Evolutionary conservation across 2,888 invertebrate species (phyloP), one percentile per base, ranked within the genome.

Genomic region (Yponomeuta sedellus): DNA sequence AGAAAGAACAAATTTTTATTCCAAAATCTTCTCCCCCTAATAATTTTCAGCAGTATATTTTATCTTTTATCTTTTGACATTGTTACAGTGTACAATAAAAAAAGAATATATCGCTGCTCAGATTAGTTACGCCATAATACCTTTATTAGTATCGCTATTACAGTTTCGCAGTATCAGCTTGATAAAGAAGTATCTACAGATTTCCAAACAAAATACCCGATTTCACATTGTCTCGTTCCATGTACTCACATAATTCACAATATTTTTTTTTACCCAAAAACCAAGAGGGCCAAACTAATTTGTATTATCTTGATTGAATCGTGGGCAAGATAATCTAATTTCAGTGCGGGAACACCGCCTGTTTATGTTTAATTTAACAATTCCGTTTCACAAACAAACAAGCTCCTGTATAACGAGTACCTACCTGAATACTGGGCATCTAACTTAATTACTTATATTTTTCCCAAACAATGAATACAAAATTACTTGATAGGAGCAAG

Each of bases 311-410:
- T 5, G 44, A 52, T 52, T 52, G 44, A 52, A 52, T 52, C 44
- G 44, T 16, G 44, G 5, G 16, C 44, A 5, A 52, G 1, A 52
- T 52, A 52, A 52, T 16, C 44, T 16, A 52, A 52, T 52, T 16
- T 52, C 44, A 52, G 12, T 16, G 16, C 44, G 44, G 44, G 44
- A 52, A 8, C 16, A 16, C 44, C 44, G 44, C 4, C 4, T 59
- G 19, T 59, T 20, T 59, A n/a, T 57, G 57, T 59, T 59, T 59
- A 5, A 59, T 59, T 59, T 59, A 59, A 20, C 20, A 59, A 59
- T 59, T 59, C 20, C 59, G 25, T 59, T 59, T 59, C 25, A 12
- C 12, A 59, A 20, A 67, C 52, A 59, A 25, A 59, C 22, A 59
- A 25, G 22, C n/a, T 11, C 11, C 4, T 59, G n/a, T 59, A 12